Evolutionary conservation across 2,113 vertebrate species (phyloP), one percentile per base, ranked within the genome.

Genomic region (Tringa solitaria): DNA sequence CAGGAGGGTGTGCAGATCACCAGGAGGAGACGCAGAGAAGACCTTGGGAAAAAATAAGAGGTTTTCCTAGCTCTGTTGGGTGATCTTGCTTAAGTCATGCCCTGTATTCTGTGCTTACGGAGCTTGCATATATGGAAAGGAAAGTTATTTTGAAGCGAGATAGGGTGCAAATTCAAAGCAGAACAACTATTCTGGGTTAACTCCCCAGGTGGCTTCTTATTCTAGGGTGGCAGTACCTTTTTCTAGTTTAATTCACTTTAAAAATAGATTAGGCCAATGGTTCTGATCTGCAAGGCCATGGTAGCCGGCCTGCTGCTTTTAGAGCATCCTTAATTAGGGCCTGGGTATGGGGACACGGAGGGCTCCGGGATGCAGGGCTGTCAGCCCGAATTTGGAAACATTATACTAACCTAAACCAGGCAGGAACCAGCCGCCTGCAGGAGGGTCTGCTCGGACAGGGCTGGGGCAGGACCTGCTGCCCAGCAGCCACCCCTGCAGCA

Each of bases 141-240:
- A 78, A 80, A 95, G 79, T 96, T 86, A 84, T 90, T 90, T 7
- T 88, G 85, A 81, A 96, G 82, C 10, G 37, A 91, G 45, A 84
- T 0, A 82, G 67, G 92, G 87, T 11, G 27, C 2, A 0, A 95
- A 94, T 79, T 92, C 81, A 95, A 96, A 96, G 94, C 93, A 95
- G 95, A 95, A 61, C 93, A 57, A 81, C 81, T 94, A n/a, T 95
- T 97, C 94, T 96, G 87, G 96, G 96, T 96, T 96, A 95, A 95
- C 89, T 96, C 96, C 96, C 95, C 84, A 95, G 96, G 89, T 85
- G 70, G 59, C 37, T 87, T 46, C 95, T 91, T 91, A 65, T 89
- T 95, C 93, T 95, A 84, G 87, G 92, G 63, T 76, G 81, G 46
- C 83, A 91, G 22, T 87, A 41, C n/a, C 73, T 92, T 95, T 75